Base-by-base conservation (phyloP, 2,888 invertebrate species). In the Agapostemon virescens region DNA sequence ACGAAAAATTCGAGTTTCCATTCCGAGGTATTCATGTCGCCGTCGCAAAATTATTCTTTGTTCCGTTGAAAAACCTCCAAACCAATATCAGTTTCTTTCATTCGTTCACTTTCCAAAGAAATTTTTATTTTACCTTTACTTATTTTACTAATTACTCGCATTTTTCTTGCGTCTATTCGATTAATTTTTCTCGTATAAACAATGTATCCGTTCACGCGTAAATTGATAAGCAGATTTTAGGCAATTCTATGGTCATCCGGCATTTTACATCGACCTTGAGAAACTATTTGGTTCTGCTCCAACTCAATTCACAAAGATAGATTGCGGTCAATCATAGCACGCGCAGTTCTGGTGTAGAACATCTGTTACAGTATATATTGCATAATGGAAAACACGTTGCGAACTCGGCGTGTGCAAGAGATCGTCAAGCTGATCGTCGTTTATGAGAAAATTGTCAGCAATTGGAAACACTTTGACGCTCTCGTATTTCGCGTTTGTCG, bases 241-340 rank as follows among this genome's bases (percentile, higher is more conserved):
- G 9, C 20, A 7, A 33, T 17, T 33, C 4, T n/a, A 61, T 2
- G 9, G 61, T 33, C n/a, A 61, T 11, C 11, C n/a, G 20, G n/a
- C 61, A n/a, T 36, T 61, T n/a, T 4, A 61, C 36, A 61, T 61
- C n/a, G 61, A 61, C 61, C 61, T 61, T 61, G 61, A 11, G 17
- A 9, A 33, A 30, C 20, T 20, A 61, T 33, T n/a, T 61, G 61
- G 36, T 61, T n/a, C 36, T n/a, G 36, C 20, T 61, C 61, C 61
- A 36, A 61, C n/a, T 33, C 30, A 20, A 33, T 33, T 61, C 61
- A 11, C n/a, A 36, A 61, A 61, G 61, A 61, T 61, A 36, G 36
- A 61, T 61, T 36, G n/a, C 20, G 11, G 9, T n/a, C 36, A 61
- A 61, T 61, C 33, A 9, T 0, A n/a, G 9, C 36, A 61, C 61